phyloP scores from a whole-genome alignment of 2,888 invertebrate genomes.

The Thera obeliscata region DNA sequence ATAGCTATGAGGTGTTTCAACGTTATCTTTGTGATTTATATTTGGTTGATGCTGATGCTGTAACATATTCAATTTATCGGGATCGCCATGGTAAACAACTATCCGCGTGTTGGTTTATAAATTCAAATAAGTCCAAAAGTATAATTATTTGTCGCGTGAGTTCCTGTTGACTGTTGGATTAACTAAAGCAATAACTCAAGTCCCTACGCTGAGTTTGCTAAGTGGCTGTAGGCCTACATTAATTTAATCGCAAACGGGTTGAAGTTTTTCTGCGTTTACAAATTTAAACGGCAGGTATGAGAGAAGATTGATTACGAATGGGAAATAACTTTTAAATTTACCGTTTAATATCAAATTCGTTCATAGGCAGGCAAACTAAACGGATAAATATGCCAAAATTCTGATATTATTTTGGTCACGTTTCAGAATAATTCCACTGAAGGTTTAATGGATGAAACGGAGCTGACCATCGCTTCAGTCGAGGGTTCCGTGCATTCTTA shows the following conservation, averaged over 20 bases:
- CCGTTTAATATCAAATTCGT: background rate
- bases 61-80: too few relatives aligned
- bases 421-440: constrained; percentile 35
- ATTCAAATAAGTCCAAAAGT: background rate
- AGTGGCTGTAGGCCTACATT: constrained; percentile 18
- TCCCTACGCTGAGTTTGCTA: constrained; percentile 18
- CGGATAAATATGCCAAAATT: constrained; percentile 18
- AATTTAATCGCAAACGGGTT: constrained; percentile 12
- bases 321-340: too few relatives aligned
- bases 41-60: too few relatives aligned
- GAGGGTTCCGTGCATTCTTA: constrained; percentile 69
- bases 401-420: constrained; percentile 25
- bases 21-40: too few relatives aligned
- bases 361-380: background rate
- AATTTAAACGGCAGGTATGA: background rate
- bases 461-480: constrained; percentile 57
- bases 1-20: too few relatives aligned
- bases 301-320: too few relatives aligned
- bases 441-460: constrained; percentile 49
- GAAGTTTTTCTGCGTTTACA: constrained; percentile 14
- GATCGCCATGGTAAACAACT: background rate
- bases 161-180: constrained; percentile 15
- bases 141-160: constrained; percentile 26
- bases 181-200: constrained; percentile 22
- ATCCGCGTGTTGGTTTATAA: background rate